A percentile compares a stretch with the other conserved stretches of the same genome.
Evolutionary conservation across 1,140 invertebrate species (phyloP).

Genomic region (Drosophila kohkoa): DNA sequence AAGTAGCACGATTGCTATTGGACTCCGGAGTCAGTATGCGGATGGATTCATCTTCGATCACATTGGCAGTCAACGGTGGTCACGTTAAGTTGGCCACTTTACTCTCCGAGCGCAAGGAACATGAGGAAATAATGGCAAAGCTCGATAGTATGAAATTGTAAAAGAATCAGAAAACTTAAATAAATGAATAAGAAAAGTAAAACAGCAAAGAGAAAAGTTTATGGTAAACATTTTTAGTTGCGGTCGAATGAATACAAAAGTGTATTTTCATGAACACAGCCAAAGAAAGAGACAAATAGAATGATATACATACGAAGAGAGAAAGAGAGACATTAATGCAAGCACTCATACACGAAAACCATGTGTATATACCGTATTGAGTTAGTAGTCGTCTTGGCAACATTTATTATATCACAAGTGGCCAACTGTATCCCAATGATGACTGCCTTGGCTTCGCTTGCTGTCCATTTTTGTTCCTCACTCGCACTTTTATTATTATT

Average conservation of each 20-base stretch:
- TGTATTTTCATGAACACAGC: conserved; percentile 72
- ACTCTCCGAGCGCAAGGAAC: conserved; percentile 98
- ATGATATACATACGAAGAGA: too few relatives aligned
- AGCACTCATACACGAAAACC: conserved; percentile 19
- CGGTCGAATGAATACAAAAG: conserved; percentile 79
- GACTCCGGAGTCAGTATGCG: conserved; percentile 99
- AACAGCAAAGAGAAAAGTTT: conserved; percentile 55
- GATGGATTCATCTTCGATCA: conserved; percentile 99
- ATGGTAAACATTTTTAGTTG: conserved; percentile 81
- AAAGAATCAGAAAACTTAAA: conserved; percentile 54
- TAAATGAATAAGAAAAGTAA: conserved; percentile 64
- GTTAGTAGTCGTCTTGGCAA: conserved; percentile 58
- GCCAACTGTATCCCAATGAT: conserved; percentile 54
- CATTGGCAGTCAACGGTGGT: conserved; percentile 98
- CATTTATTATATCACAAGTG: conserved; percentile 80
- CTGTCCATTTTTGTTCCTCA: conserved; percentile 53
- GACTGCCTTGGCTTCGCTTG: conserved; percentile 3
- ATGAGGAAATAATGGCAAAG: conserved; percentile 98
- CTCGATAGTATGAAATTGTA: conserved; percentile 84
- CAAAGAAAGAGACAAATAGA: conserved; percentile 16
- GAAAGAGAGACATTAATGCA: too few relatives aligned
- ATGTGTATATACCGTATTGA: background rate
- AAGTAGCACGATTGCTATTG: conserved; percentile 95
- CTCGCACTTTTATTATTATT: conserved; percentile 79
- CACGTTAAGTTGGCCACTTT: conserved; percentile 98